Evolutionary conservation across 2,113 vertebrate genomes (phyloP).

Genomic region (Amblyornis subalaris): DNA sequence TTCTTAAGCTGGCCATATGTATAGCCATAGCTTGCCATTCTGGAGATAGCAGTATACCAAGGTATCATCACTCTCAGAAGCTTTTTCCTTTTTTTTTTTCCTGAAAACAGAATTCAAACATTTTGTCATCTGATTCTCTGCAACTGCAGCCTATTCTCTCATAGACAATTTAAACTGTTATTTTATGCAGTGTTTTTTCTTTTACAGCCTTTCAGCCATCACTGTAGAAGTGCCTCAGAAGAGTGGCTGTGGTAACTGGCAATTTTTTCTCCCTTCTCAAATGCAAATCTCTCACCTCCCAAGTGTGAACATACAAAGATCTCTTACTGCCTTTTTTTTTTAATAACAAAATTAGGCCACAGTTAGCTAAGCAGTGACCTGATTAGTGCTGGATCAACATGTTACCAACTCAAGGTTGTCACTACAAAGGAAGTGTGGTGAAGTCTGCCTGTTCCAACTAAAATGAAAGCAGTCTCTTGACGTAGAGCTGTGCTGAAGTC

Average conservation of each 20-base stretch:
- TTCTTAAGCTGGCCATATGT: not conserved
- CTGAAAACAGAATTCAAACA: not conserved
- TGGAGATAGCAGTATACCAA: not conserved
- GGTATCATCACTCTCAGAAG: not conserved
- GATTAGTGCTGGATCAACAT: conserved; percentile 62
- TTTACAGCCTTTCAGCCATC: not conserved
- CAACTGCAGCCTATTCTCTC: not conserved
- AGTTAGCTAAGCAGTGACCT: conserved; percentile 54
- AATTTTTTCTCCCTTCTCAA: not conserved
- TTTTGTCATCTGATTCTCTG: not conserved
- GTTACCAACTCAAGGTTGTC: conserved; percentile 58
- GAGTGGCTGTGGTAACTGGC: not conserved
- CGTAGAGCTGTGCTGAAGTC: conserved; percentile 13
- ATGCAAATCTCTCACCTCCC: conserved; percentile 26
- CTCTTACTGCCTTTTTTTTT: not conserved
- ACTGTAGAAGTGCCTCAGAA: conserved; percentile 2
- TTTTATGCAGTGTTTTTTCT: not conserved
- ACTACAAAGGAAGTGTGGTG: conserved; percentile 41
- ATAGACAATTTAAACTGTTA: not conserved
- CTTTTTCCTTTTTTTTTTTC: not conserved
- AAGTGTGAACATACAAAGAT: conserved; percentile 6
- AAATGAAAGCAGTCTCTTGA: conserved; percentile 50
- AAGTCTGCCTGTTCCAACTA: conserved; percentile 48
- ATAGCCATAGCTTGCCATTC: not conserved
- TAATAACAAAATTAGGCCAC: conserved; percentile 34